Percentiles rank a stretch among this genome's conserved stretches.
These are phyloP conservation scores for Lates japonicus DNA, from an alignment of 2,797 vertebrate species.

Conservation along the genomic window DNA sequence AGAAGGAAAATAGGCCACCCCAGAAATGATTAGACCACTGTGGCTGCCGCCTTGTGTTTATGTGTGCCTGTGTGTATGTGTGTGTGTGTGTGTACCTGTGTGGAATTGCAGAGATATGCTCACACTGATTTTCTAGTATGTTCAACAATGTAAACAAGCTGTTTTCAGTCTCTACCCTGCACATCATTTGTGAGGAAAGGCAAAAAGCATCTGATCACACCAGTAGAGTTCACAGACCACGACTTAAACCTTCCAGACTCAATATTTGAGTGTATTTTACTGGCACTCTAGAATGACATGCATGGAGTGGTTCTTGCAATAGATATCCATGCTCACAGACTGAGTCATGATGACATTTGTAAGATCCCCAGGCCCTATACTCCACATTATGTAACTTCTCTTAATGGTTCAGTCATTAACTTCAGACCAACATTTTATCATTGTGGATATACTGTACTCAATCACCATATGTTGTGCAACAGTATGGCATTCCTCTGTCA, in stretches of 20 bases:
- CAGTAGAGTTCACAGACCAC: background rate
- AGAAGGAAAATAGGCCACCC: conserved; percentile 22
- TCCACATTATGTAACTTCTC: background rate
- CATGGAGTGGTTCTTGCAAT: too few species aligned
- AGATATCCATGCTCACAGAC: too few species aligned
- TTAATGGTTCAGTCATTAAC: background rate
- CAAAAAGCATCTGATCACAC: background rate
- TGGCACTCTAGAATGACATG: too few species aligned
- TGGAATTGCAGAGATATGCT: background rate
- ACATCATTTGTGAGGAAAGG: background rate
- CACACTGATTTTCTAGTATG: background rate
- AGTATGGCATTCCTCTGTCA: background rate
- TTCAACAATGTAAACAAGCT: background rate
- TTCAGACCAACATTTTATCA: too few species aligned
- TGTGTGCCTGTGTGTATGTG: background rate
- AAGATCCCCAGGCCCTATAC: background rate
- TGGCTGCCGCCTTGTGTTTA: background rate
- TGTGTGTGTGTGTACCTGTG: background rate
- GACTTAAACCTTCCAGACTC: too few species aligned
- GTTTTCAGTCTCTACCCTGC: background rate
- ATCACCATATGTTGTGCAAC: background rate
- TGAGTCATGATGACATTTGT: too few species aligned
- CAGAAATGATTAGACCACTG: background rate
- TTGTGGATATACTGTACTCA: too few species aligned
- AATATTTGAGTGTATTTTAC: too few species aligned